Evolutionary conservation across 2,113 vertebrate genomes (phyloP), one percentile per base, ranked within the genome.

Genomic region (Trematomus loennbergii): DNA sequence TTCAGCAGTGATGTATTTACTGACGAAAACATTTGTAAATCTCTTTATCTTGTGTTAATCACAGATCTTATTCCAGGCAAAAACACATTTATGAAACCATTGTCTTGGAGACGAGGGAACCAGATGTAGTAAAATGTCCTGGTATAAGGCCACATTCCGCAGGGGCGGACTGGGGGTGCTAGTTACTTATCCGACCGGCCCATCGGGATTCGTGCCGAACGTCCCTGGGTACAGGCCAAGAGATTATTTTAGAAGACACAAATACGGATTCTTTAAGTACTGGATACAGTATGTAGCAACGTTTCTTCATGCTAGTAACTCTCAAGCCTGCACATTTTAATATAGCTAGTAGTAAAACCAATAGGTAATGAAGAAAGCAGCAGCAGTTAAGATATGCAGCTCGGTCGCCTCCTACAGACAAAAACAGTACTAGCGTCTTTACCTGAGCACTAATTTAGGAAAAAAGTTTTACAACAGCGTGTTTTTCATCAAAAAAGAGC

Each of bases 211-310:
- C 22, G 22, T 22, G 2, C 22, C 22, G 22, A 22, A 22, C 22
- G 22, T 22, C 22, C 22, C 22, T 29, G 29, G 29, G 53, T 66
- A 74, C 68, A 11, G 50, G 22, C 12, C 40, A n/a, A 5, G 15
- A 40, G 0, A 71, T 45, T 12, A 33, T 75, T 74, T 77, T 20
- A 61, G 45, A 74, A 66, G 10, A 79, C 20, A 52, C 54, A 77
- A 62, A 68, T 55, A 17, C 33, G 66, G 64, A 72, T 79, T 0
- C 18, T 78, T 66, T 33, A 61, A 79, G 49, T 77, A 50, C 74
- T 57, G 50, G 63, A 66, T 18, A 71, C 20, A 43, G 12, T 65
- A 88, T 88, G 89, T 91, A 92, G 91, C 90, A 90, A 52, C 40
- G 15, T 70, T 57, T 9, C 20, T 57, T 54, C 15, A 76, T 78